These are phyloP conservation scores for Daktulosphaira vitifoliae DNA, from an alignment of 1,140 invertebrate genomes.

Conservation along the genomic window DNA sequence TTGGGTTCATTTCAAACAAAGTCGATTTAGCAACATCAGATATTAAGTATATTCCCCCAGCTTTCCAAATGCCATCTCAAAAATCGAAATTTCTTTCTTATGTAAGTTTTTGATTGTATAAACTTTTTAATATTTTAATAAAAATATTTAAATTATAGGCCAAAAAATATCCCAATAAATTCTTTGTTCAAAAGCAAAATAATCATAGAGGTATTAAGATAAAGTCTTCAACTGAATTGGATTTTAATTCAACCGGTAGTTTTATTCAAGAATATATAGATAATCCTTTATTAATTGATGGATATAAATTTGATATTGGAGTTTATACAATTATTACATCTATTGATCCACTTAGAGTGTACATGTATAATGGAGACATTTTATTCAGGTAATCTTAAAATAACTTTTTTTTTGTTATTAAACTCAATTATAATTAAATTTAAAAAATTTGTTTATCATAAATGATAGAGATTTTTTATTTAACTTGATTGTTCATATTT, in stretches of 20 bases:
- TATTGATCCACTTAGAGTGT: constrained; percentile 78
- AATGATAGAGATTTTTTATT: too few species aligned
- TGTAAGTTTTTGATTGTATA: constrained; percentile 43
- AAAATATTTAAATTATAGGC: constrained; percentile 44
- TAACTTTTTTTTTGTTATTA: background rate
- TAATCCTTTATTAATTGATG: constrained; percentile 72
- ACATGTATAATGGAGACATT: constrained; percentile 81
- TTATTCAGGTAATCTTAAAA: constrained; percentile 59
- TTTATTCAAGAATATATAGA: constrained; percentile 88
- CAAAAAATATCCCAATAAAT: constrained; percentile 54
- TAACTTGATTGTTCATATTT: background rate
- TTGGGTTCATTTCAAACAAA: constrained; percentile 91
- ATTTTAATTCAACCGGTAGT: constrained; percentile 61
- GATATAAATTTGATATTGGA: constrained; percentile 93
- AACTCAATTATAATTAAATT: too few species aligned
- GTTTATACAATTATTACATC: constrained; percentile 89
- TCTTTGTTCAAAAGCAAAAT: constrained; percentile 89
- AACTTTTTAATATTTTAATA: background rate
- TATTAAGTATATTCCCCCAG: constrained; percentile 67
- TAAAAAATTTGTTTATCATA: too few species aligned
- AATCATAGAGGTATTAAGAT: constrained; percentile 82
- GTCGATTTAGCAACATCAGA: constrained; percentile 74
- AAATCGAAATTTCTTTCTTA: constrained; percentile 64
- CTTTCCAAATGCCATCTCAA: constrained; percentile 78
- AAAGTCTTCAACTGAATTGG: constrained; percentile 57